phyloP scores from a whole-genome alignment of 2,113 vertebrate species.

The Sigmodon hispidus region DNA sequence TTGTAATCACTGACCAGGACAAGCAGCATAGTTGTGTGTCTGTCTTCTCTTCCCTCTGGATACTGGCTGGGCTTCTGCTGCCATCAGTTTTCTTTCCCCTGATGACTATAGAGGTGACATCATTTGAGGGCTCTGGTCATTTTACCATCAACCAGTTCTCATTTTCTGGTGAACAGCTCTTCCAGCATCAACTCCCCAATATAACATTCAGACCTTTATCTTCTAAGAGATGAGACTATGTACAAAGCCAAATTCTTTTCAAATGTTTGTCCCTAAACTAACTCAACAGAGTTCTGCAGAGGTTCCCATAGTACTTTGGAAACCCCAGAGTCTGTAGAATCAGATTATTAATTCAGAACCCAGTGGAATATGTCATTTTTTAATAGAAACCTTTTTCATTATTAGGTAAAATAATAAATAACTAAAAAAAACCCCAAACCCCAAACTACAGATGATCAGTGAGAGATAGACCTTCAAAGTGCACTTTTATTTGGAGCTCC shows the following conservation, averaged over 20 bases:
- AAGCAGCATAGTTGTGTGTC: not conserved
- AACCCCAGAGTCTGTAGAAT: not conserved
- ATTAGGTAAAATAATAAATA: not conserved
- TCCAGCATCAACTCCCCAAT: not conserved
- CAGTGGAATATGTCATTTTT: not conserved
- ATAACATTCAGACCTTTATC: not conserved
- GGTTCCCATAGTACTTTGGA: not conserved
- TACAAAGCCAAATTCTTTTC: not conserved
- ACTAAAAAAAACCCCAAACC: not conserved
- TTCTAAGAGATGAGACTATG: not conserved
- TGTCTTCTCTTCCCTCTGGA: constrained; percentile 28
- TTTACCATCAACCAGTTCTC: constrained; percentile 27
- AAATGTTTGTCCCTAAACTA: not conserved
- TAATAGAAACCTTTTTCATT: not conserved
- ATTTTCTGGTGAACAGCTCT: constrained; percentile 20
- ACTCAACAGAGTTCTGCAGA: not conserved
- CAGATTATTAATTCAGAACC: constrained; percentile 2
- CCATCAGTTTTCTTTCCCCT: not conserved
- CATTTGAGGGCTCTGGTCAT: not conserved
- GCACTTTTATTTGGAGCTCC: not conserved
- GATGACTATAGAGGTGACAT: not conserved
- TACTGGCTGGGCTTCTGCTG: not conserved
- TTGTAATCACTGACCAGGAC: not conserved
- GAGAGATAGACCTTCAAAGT: not conserved
- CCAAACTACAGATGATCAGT: not conserved